Base-by-base conservation (phyloP, 2,888 invertebrate species). In the Brachyptera putata region DNA sequence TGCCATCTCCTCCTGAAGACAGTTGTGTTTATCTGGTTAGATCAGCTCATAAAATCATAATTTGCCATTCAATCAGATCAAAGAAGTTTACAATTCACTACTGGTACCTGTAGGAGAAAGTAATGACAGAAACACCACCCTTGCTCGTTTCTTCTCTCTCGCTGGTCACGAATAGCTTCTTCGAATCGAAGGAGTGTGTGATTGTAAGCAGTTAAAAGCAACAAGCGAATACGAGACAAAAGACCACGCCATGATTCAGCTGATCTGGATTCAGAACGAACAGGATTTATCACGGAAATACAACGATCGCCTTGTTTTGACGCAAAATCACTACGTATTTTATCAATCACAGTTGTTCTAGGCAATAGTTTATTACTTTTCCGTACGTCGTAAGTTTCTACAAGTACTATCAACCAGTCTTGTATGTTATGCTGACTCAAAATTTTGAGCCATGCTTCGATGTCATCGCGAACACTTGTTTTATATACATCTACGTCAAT, bases 61-160 rank as follows among this genome's bases (percentile, higher is more conserved):
- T 11, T 30, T 30, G 5, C 30, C 30, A 30, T 30, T 11, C 7
- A 5, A 30, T 7, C 7, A 30, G 7, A 30, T 30, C 7, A 30
- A 11, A n/a, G n/a, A n/a, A 18, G 39, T 21, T 24, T 13, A 3
- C 16, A n/a, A 3, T 49, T 18, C 43, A 3, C 5, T 57, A 89
- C 91, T 82, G 93, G 92, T 67, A 89, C 91, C 82, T 93, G 92
- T 67, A 96, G 80, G 67, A 93, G 82, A 78, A 97, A 97, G 77
- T 96, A 97, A 73, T 89, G 86, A 74, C 91, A 91, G 78, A 96
- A 97, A 74, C 90, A 91, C 97, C 97, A 97, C 25, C 88, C 90
- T 0, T 84, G 81, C 70, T 95, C 90, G 75, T 91, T 96, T 58
- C 97, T 79, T 70, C 87, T 87, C 73, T 97, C 96, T 61, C 96